Evolutionary conservation across 2,888 invertebrate genomes (phyloP).

Genomic region (Syrista parreyssii): DNA sequence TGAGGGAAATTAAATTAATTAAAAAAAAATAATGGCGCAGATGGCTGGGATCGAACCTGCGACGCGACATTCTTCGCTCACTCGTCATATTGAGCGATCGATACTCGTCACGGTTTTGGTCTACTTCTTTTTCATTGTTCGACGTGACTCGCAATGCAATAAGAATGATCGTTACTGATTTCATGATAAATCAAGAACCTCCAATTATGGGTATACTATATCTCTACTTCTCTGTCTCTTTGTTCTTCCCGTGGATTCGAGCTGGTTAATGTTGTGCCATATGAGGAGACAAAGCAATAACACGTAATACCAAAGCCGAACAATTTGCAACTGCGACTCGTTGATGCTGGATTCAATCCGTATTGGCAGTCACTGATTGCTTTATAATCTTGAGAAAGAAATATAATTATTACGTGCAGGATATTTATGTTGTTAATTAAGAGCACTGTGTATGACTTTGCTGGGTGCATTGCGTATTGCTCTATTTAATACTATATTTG

Average conservation of each 20-base stretch:
- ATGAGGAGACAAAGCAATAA: not conserved
- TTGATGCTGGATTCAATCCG: not conserved
- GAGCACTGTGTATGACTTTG: not conserved
- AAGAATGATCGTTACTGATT: not conserved
- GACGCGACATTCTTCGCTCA: not conserved
- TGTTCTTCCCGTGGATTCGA: not conserved
- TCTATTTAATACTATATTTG: slow-evolving; percentile 12
- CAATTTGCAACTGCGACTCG: not conserved
- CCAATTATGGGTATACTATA: not conserved
- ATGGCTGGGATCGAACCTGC: not conserved
- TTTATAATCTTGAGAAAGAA: not conserved
- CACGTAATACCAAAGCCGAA: not conserved
- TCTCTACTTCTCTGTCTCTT: too few species aligned
- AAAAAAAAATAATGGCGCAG: not conserved
- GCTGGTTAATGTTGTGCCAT: not conserved
- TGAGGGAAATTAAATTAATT: not conserved
- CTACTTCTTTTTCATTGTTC: not conserved
- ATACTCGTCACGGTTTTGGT: not conserved
- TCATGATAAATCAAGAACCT: not conserved
- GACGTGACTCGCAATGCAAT: not conserved
- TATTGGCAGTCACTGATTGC: not conserved
- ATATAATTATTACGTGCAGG: not conserved
- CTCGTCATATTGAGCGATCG: not conserved
- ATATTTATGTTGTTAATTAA: not conserved
- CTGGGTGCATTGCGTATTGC: not conserved